These are phyloP conservation scores for Dasyprocta punctata DNA, from an alignment of 2,113 vertebrate genomes.

Conservation along the genomic window DNA sequence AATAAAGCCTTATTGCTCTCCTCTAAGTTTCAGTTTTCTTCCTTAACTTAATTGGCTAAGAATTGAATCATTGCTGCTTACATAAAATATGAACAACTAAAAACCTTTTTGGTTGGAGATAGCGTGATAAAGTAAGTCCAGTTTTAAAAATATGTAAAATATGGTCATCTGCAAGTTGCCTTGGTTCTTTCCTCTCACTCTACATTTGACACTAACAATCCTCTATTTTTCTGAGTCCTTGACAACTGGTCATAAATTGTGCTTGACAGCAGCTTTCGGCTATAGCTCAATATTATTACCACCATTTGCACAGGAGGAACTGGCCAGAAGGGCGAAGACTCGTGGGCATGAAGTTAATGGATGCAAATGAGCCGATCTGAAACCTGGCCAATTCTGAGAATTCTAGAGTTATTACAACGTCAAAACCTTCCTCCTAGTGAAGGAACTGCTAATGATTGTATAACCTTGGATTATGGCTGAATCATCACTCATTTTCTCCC, in stretches of 20 bases:
- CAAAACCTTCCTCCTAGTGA: background rate
- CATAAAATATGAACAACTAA: constrained; percentile 12
- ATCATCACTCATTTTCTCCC: background rate
- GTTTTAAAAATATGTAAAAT: background rate
- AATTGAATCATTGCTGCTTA: background rate
- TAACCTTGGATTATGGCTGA: background rate
- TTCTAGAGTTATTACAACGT: background rate
- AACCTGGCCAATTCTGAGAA: background rate
- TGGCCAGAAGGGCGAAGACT: background rate
- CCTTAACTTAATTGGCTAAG: constrained; percentile 4
- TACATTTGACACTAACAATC: background rate
- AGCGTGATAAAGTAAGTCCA: background rate
- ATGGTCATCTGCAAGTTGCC: background rate
- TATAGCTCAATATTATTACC: background rate
- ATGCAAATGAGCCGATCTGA: background rate
- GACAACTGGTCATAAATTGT: background rate
- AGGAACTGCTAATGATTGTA: background rate
- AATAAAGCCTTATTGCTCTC: background rate
- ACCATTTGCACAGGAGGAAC: background rate
- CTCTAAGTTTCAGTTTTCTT: background rate
- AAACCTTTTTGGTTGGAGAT: background rate
- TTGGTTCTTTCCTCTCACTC: background rate
- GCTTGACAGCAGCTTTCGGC: background rate
- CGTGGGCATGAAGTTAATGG: constrained; percentile 22
- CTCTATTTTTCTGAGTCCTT: background rate